These are phyloP conservation scores for Antitype chi DNA, from an alignment of 2,888 invertebrate species.

Conservation along the genomic window DNA sequence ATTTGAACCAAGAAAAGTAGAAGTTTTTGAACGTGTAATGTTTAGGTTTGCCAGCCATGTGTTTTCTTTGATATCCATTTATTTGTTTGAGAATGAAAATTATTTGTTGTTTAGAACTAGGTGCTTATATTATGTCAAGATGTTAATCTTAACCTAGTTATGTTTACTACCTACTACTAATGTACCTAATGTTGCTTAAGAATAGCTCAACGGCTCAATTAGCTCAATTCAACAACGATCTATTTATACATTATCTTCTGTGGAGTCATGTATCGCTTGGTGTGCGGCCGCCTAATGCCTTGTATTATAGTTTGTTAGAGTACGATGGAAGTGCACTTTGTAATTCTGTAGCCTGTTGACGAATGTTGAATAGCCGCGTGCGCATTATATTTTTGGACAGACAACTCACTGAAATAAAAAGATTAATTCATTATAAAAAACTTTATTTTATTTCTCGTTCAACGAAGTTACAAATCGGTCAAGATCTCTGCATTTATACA, in stretches of 20 bases:
- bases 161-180: background rate
- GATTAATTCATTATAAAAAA: slow-evolving; percentile 76
- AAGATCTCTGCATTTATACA: slow-evolving; percentile 52
- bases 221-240: slow-evolving; percentile 15
- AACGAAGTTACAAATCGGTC: slow-evolving; percentile 63
- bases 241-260: background rate
- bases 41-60: slow-evolving; percentile 18
- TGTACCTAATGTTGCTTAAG: background rate
- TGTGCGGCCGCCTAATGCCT: slow-evolving; percentile 54
- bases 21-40: slow-evolving; percentile 31
- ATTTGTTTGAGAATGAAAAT: background rate
- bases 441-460: slow-evolving; percentile 73
- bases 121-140: background rate
- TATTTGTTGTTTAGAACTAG: background rate
- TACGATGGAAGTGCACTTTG: slow-evolving; percentile 83
- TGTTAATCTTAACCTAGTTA: background rate
- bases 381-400: slow-evolving; percentile 89
- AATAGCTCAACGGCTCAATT: slow-evolving; percentile 20
- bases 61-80: background rate
- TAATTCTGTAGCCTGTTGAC: slow-evolving; percentile 81
- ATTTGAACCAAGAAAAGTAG: slow-evolving; percentile 57
- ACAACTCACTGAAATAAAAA: slow-evolving; percentile 86
- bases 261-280: slow-evolving; percentile 20
- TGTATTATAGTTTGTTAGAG: slow-evolving; percentile 74
- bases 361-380: slow-evolving; percentile 82